Conservation (phyloP, 2,797 vertebrate genomes). For the Microtus obscurus region DNA sequence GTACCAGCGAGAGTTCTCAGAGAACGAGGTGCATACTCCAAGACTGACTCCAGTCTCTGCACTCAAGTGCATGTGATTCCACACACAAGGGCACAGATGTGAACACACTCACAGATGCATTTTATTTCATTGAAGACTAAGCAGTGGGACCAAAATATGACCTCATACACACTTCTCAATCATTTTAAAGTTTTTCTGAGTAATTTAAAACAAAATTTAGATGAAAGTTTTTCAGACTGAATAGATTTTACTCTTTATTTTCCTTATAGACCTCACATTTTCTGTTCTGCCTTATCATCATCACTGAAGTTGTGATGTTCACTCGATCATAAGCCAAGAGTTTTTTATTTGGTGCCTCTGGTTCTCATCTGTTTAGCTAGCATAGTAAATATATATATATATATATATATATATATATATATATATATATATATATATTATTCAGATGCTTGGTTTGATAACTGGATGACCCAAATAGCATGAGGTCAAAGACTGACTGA, state of each 20-base stretch:
- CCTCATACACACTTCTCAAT: not conserved
- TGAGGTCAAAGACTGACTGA: not conserved
- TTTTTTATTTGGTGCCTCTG: not conserved
- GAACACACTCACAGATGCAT: no score
- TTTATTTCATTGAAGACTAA: not conserved
- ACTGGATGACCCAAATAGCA: not conserved
- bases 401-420: not conserved
- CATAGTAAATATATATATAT: not conserved
- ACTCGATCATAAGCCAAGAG: not conserved
- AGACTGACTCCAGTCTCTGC: not conserved
- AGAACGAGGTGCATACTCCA: not conserved
- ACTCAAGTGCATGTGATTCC: not conserved
- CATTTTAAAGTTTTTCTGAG: not conserved
- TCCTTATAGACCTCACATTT: not conserved
- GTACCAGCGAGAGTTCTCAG: no score
- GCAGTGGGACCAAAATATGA: not conserved
- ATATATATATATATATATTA: no score
- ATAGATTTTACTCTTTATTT: constrained; percentile 6
- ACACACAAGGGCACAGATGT: not conserved
- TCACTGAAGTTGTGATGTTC: not conserved
- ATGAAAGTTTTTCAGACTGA: not conserved
- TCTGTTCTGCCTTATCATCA: constrained; percentile 40
- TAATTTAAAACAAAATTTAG: constrained; percentile 48
- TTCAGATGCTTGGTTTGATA: not conserved
- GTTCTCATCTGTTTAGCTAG: not conserved